Conservation (phyloP, 2,113 vertebrate species). For the Caranx ignobilis region DNA sequence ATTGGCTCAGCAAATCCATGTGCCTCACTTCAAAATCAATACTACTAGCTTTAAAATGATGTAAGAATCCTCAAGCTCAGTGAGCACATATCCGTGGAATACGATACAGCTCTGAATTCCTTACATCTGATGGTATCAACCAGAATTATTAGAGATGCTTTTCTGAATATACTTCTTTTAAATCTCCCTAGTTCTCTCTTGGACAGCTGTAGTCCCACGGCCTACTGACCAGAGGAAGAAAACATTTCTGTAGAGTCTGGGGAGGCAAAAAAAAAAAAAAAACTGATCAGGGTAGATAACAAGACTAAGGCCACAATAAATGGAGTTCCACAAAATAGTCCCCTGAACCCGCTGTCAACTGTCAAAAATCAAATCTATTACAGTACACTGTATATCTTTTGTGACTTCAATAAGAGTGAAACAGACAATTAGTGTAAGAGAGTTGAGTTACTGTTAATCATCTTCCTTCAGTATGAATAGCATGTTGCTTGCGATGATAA, state of each 20-base stretch:
- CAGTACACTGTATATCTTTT: background rate
- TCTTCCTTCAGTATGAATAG: background rate
- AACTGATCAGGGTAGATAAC: background rate
- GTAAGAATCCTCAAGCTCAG: slow-evolving; percentile 66
- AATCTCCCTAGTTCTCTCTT: slow-evolving; percentile 24
- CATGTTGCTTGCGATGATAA: background rate
- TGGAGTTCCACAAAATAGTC: background rate
- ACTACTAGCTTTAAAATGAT: slow-evolving; percentile 64
- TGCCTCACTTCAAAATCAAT: slow-evolving; percentile 74
- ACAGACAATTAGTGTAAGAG: background rate
- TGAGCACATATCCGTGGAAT: slow-evolving; percentile 42
- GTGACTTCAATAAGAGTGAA: background rate
- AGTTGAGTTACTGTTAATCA: background rate
- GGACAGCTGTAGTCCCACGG: slow-evolving; percentile 6
- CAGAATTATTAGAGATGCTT: slow-evolving; percentile 29
- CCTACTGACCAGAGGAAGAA: background rate
- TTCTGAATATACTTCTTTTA: slow-evolving; percentile 8
- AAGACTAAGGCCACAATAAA: background rate
- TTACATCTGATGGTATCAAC: slow-evolving; percentile 67
- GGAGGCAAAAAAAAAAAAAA: slow-evolving; percentile 6
- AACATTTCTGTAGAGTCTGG: slow-evolving; percentile 7
- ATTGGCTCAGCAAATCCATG: slow-evolving; percentile 72
- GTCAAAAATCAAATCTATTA: background rate
- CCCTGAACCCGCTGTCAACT: background rate
- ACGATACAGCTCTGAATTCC: slow-evolving; percentile 61